A percentile compares a stretch with the other conserved stretches of the same genome.
Evolutionary conservation across 2,888 invertebrate genomes (phyloP).

Genomic region (Diabrotica balteata): DNA sequence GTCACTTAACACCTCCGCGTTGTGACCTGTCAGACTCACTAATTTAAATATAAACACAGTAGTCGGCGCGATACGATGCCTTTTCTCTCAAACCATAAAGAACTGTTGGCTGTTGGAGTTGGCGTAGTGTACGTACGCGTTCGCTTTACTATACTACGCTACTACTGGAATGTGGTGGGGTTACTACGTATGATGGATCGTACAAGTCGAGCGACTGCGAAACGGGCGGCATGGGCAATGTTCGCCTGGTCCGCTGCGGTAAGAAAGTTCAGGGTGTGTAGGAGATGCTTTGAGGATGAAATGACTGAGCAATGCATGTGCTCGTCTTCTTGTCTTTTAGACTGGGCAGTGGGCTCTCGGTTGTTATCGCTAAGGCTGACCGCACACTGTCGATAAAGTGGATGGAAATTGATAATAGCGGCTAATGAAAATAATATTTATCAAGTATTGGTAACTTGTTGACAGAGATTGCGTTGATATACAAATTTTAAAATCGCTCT

Average conservation of each 20-base stretch:
- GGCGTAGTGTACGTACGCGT: conserved; percentile 39
- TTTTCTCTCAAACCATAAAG: conserved; percentile 24
- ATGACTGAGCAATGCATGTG: conserved; percentile 41
- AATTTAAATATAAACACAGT: conserved; percentile 37
- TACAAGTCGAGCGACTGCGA: conserved; percentile 28
- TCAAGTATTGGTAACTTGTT: too few relatives aligned
- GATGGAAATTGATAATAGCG: too few relatives aligned
- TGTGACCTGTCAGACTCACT: too few relatives aligned
- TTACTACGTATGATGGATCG: conserved; percentile 56
- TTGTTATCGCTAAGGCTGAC: conserved; percentile 6
- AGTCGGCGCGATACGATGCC: conserved; percentile 33
- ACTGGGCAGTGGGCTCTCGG: neutral
- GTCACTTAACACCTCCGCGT: too few relatives aligned
- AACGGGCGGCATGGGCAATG: conserved; percentile 35
- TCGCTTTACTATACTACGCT: conserved; percentile 50
- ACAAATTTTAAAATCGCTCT: too few relatives aligned
- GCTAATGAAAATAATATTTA: too few relatives aligned
- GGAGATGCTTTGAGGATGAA: conserved; percentile 53
- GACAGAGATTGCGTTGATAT: too few relatives aligned
- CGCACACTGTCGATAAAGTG: too few relatives aligned
- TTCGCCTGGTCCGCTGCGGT: conserved; percentile 48
- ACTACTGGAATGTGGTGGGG: conserved; percentile 58
- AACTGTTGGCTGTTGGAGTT: conserved; percentile 31
- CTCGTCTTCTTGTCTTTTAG: conserved; percentile 2
- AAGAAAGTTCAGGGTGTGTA: conserved; percentile 59